Base-by-base conservation (phyloP, 1,140 invertebrate genomes). In the Rhizoglyphus robini region DNA sequence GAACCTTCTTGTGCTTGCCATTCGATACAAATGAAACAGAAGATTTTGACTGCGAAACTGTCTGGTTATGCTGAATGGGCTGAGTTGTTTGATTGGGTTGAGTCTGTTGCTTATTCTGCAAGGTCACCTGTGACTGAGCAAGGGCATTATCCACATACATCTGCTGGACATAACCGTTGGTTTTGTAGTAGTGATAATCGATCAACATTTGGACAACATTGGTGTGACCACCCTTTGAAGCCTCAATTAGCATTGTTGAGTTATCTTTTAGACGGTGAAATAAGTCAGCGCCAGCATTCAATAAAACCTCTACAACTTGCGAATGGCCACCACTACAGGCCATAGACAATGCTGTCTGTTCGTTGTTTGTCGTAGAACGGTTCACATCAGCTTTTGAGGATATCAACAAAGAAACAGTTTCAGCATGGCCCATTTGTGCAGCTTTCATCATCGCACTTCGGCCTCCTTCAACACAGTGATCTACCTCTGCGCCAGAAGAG, bases 381-480 rank as follows among this genome's bases (percentile, higher is more conserved):
- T 84, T 84, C 30, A 99, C 90, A 76, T 97, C 90, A 20, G 92
- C 94, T 66, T 88, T 87, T 79, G 91, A 90, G 46, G 86, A 85
- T 65, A 98, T 85, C 54, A 99, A 83, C 76, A 97, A 91, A 78
- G 96, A 90, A 54, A 98, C 96, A 54, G 95, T 96, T 74, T 90
- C 92, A n/a, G 93, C 79, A 77, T 99, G 95, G n/a, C 95, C 95
- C 60, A 95, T 94, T 73, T 96, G 85, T 68, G 92, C 92, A n/a
- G 96, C 93, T 77, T 99, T 90, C 96, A 99, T 99, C 67, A 99
- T 77, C 31, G 96, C 95, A 34, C 95, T 97, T 75, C 88, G 82
- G 38, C 87, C 92, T 70, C 88, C 92, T 80, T 91, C 90, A n/a
- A 87, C 90, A 78, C 90, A 86, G 74, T 93, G 89, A 77, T 94